Percentiles rank a stretch among this genome's conserved stretches.
These are phyloP conservation scores for Steinernema feltiae DNA, from an alignment of 1,140 invertebrate genomes.

Conservation along the genomic window DNA sequence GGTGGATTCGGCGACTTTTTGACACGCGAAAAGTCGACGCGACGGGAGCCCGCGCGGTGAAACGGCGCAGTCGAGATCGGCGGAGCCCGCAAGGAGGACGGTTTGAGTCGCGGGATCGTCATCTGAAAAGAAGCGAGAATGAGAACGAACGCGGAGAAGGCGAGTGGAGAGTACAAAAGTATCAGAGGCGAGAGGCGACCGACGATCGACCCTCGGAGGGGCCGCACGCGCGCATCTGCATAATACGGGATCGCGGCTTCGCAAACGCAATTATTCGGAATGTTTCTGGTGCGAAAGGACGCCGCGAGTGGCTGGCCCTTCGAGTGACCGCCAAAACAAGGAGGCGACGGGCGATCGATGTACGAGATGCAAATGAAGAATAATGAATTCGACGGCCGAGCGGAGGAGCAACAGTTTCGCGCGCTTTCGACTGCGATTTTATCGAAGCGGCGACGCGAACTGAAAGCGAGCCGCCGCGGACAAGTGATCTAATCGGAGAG, in stretches of 20 bases:
- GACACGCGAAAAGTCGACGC: background rate
- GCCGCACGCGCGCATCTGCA: background rate
- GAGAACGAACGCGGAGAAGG: background rate
- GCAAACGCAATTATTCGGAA: too few species aligned
- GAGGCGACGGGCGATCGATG: background rate
- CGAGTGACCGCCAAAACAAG: background rate
- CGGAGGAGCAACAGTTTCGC: background rate
- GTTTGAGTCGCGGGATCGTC: conserved; percentile 10
- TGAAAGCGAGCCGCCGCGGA: background rate
- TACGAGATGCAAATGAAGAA: background rate
- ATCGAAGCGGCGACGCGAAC: background rate
- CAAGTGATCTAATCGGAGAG: background rate
- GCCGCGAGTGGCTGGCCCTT: background rate
- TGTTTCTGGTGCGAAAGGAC: too few species aligned
- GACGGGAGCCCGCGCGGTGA: background rate
- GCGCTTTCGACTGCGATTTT: conserved; percentile 7
- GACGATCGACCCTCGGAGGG: too few species aligned
- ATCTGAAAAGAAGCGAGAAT: background rate
- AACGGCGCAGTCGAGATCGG: background rate
- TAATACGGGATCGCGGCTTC: conserved; percentile 1
- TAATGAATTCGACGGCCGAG: background rate
- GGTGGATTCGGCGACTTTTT: background rate
- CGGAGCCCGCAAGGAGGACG: background rate
- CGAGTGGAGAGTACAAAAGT: background rate
- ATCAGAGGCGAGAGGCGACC: background rate